Evolutionary conservation across 2,113 vertebrate species (phyloP), one percentile per base, ranked within the genome.

Genomic region (Bombycilla garrulus): DNA sequence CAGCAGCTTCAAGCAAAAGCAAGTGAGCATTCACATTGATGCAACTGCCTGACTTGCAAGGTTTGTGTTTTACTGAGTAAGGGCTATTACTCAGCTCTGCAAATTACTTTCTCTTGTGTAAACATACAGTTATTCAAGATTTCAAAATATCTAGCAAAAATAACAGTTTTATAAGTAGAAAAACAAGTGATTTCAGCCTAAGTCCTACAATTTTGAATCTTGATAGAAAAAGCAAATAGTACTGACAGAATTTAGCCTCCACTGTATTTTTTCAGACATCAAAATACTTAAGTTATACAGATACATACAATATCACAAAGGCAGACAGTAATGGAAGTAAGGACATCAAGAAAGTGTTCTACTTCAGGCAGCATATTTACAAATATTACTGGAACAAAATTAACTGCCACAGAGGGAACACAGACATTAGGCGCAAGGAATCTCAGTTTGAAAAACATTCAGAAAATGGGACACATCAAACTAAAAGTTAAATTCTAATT

Each of bases 91-190:
- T 35, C 61, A 79, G 78, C 88, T 64, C 69, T 60, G 23, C 15
- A 70, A 66, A 44, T n/a, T 58, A 42, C 47, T 70, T 48, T 81
- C 54, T 44, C 53, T 31, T 20, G n/a, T 48, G 28, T 35, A 92
- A 93, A 67, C 53, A 88, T 4, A 61, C 5, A 80, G 62, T 66
- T 80, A 88, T 42, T 76, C 56, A 87, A 38, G 51, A 66, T 67
- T 88, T 94, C 74, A 80, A 92, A 96, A 53, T 17, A 90, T 11
- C 47, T 35, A 33, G 42, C 48, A 62, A 94, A 90, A 90, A 70
- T 31, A 92, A 44, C 11, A 18, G 35, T 62, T 88, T 71, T 11
- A 9, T 60, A 95, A 73, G 38, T 17, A 60, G 33, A 72, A 93
- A 81, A 53, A 35, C 28, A 64, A 44, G 31, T 33, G 42, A 58